Percentiles rank a stretch among this genome's conserved stretches.
Evolutionary conservation across 1,140 invertebrate genomes (phyloP).

Genomic region (Listronotus oregonensis): DNA sequence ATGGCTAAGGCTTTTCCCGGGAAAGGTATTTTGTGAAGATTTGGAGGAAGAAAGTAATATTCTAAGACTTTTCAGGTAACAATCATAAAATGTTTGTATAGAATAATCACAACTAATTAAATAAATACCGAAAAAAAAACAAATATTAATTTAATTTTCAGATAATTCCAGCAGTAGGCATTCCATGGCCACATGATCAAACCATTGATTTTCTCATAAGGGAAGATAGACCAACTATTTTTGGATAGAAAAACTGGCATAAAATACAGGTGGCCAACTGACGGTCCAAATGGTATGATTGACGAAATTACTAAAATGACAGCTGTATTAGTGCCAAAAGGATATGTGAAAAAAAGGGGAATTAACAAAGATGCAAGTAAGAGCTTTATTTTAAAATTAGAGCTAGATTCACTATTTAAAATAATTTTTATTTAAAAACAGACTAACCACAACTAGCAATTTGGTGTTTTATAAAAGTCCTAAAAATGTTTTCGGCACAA

Average conservation of each 20-base stretch:
- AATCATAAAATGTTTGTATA: no score
- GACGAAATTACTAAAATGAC: constrained; percentile 68
- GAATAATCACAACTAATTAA: no score
- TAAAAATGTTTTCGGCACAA: no score
- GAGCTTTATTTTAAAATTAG: background rate
- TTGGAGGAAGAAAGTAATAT: constrained; percentile 37
- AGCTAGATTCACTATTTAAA: no score
- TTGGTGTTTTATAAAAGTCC: no score
- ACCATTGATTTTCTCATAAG: constrained; percentile 43
- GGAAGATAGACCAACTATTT: constrained; percentile 43
- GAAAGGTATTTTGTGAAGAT: constrained; percentile 47
- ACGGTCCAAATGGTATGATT: constrained; percentile 64
- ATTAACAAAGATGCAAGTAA: constrained; percentile 61
- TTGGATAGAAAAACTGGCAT: constrained; percentile 37
- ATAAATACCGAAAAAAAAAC: no score
- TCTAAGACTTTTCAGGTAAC: constrained; percentile 35
- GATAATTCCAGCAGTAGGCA: constrained; percentile 46
- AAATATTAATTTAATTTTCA: constrained; percentile 22
- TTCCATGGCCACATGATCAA: constrained; percentile 44
- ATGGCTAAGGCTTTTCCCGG: constrained; percentile 41
- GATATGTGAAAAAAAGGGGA: constrained; percentile 64
- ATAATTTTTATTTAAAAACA: no score
- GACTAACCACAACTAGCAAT: no score
- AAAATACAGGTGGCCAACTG: constrained; percentile 69
- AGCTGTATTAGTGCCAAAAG: constrained; percentile 71